These are phyloP conservation scores for Dryobotodes eremita DNA, from an alignment of 2,888 invertebrate genomes.

Conservation along the genomic window DNA sequence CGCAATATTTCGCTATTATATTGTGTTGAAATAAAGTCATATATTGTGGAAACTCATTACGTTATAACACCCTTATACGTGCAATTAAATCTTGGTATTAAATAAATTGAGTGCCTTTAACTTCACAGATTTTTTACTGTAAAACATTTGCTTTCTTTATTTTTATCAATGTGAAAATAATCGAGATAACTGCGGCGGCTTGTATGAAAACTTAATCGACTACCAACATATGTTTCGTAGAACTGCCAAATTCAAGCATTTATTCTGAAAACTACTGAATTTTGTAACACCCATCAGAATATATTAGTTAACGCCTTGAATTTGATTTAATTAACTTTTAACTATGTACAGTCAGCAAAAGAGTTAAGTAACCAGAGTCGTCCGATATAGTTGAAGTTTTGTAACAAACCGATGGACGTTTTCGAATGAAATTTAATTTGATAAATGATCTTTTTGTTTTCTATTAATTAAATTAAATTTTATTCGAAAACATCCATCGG, in stretches of 20 bases:
- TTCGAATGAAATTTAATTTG: too few relatives aligned
- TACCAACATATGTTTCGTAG: not conserved
- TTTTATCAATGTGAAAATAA: conserved; percentile 14
- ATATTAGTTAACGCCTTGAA: conserved; percentile 4
- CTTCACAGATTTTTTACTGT: conserved; percentile 13
- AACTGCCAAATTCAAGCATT: not conserved
- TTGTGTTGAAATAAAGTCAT: conserved; percentile 71
- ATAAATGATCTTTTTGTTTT: too few relatives aligned
- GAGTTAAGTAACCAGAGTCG: too few relatives aligned
- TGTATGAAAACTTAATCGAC: not conserved
- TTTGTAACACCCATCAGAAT: not conserved
- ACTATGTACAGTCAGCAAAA: too few relatives aligned
- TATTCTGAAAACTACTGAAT: conserved; percentile 14
- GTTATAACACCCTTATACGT: conserved; percentile 33
- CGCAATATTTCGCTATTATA: conserved; percentile 77
- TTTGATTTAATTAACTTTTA: not conserved
- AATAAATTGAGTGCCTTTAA: conserved; percentile 29
- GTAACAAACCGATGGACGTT: too few relatives aligned
- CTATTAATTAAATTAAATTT: too few relatives aligned
- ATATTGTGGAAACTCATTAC: conserved; percentile 58
- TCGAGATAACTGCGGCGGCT: not conserved
- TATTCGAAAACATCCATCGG: too few relatives aligned
- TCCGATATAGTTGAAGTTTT: too few relatives aligned
- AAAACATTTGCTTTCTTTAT: conserved; percentile 8
- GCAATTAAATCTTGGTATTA: conserved; percentile 56